Evolutionary conservation across 2,888 invertebrate genomes (phyloP), one percentile per base, ranked within the genome.

Genomic region (Caenorhabditis plicata): DNA sequence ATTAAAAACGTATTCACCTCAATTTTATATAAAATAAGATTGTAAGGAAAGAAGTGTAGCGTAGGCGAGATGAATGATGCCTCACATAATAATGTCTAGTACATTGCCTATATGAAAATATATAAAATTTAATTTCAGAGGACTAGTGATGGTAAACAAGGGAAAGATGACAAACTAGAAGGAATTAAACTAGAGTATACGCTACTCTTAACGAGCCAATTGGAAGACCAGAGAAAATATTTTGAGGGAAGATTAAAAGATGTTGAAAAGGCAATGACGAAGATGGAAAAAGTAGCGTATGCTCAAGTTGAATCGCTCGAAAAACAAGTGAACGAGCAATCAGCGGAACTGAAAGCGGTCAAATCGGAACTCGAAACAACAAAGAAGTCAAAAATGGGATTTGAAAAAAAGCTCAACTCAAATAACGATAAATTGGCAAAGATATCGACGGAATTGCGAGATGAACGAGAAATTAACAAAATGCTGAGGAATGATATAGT

Each of bases 141-240:
- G 5, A 38, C 22, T 19, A 53, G 52, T 26, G n/a, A n/a, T n/a
- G n/a, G n/a, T n/a, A 51, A 54, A 8, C 53, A 74, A 26, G 44
- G 23, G 11, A 63, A 67, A 27, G 86, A 88, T 67, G 92, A 91
- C 74, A 98, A 96, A 84, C 86, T 94, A 48, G 94, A 95, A 83
- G 88, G 92, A 0, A 88, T 96, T 45, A 93, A 94, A 81, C 85
- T 96, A 58, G 96, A 98, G 85, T 96, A 94, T 81, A 93, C 94
- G 0, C 93, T 95, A 84, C 86, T 95, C 54, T 85, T 98, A 38
- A 95, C 95, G 2, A 91, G 90, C 44, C 98, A 99, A 79, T 85
- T 98, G 42, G 95, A 96, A 82, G 88, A 90, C 15, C 96, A 98
- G 82, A 85, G 96, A 19, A 87, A 88, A 73, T 93, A 89, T 83